Base-by-base conservation (phyloP, 2,797 vertebrate genomes). In the Anguilla obscura region DNA sequence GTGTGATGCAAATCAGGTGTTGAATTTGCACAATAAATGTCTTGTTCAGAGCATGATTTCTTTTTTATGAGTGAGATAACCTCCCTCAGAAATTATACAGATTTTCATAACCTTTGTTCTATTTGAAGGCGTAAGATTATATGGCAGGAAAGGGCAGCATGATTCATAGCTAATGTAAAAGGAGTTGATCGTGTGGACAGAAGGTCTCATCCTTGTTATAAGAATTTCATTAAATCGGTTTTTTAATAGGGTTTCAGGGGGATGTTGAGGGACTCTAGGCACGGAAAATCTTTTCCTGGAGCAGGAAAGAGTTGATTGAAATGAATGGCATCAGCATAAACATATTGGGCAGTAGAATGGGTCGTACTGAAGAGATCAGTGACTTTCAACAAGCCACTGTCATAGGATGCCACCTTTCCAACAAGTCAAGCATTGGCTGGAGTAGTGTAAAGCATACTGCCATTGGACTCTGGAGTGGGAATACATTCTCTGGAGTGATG, bases 81-180 rank as follows among this genome's bases (percentile, higher is more conserved):
- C 40, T 69, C 80, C 58, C 45, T 4, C 5, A n/a, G n/a, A 66
- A 58, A 56, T 74, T 88, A 79, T 60, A 30, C 48, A 12, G 50
- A 84, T 85, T 85, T 58, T 85, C 58, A 79, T 88, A 85, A 74
- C 87, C 76, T 80, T 88, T 74, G 84, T 82, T 86, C 58, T 79
- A 80, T 74, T 82, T 24, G 87, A 83, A 89, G 40, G 66, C 60
- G 14, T 33, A 3, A 1, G 84, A 90, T 88, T 56, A 79, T 9
- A 69, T 10, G 33, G 52, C 76, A 40, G 76, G 18, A 80, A 18
- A 90, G 54, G 87, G 48, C 24, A 27, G 40, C 8, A n/a, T 84
- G 86, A 89, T 56, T 87, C 76, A 91, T 24, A 50, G 52, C 24
- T 56, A 56, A 54, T 2, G 24, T 91, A 69, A 88, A 85, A 79